A percentile compares a stretch with the other conserved stretches of the same genome.
Evolutionary conservation across 1,140 invertebrate species (phyloP).

Genomic region (Plectrocnemia conspersa): DNA sequence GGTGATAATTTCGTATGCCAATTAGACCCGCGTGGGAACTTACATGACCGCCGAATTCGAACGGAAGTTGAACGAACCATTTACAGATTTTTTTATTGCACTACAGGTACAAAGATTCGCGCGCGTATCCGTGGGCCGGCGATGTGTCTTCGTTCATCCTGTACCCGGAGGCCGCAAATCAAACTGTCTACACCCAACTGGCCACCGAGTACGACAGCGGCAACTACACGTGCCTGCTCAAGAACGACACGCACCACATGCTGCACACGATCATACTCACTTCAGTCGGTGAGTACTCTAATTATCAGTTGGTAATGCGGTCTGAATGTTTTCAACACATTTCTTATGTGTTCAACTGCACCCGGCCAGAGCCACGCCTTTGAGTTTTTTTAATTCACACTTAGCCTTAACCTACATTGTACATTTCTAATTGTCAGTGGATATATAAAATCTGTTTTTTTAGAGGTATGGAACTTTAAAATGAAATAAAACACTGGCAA

Average conservation of each 20-base stretch:
- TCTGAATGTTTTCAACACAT: no score
- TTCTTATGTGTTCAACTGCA: no score
- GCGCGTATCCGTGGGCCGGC: slow-evolving; percentile 69
- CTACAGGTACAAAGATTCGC: slow-evolving; percentile 71
- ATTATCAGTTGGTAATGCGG: no score
- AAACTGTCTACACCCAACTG: slow-evolving; percentile 68
- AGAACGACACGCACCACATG: slow-evolving; percentile 62
- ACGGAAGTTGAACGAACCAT: background rate
- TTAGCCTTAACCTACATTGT: no score
- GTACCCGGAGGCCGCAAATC: slow-evolving; percentile 71
- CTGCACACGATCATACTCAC: slow-evolving; percentile 60
- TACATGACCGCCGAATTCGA: background rate
- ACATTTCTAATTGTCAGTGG: no score
- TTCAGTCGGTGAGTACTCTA: slow-evolving; percentile 57
- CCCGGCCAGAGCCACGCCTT: no score
- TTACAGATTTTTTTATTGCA: slow-evolving; percentile 31
- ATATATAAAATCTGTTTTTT: no score
- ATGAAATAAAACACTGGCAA: no score
- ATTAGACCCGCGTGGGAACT: no score
- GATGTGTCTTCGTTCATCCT: slow-evolving; percentile 64
- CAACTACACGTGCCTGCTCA: slow-evolving; percentile 66
- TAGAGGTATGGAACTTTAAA: no score
- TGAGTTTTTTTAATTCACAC: no score
- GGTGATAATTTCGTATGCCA: no score
- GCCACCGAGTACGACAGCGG: slow-evolving; percentile 60